Evolutionary conservation across 2,888 invertebrate species (phyloP).

Genomic region (Amaurobius ferox): DNA sequence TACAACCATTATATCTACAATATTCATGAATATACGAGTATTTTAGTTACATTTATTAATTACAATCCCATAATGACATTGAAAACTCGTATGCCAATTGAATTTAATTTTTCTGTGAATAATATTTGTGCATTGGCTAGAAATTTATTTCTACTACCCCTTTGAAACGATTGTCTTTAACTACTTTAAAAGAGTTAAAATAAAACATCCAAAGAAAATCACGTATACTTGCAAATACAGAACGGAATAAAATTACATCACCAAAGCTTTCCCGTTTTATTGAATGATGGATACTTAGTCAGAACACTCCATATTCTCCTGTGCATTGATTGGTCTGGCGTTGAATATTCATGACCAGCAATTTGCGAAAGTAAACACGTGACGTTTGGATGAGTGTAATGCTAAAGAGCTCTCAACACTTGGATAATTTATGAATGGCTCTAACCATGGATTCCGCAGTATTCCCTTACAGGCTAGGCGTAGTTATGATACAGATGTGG

Average conservation of each 20-base stretch:
- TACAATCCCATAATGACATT: no score
- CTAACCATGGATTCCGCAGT: background rate
- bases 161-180: no score
- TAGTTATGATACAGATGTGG: no score
- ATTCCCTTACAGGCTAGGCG: background rate
- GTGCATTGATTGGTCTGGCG: background rate
- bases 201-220: no score
- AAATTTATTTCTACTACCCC: no score
- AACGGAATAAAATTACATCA: background rate
- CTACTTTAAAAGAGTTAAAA: no score
- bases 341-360: conserved; percentile 11
- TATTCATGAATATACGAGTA: no score
- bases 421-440: conserved; percentile 9
- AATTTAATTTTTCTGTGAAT: no score
- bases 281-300: background rate
- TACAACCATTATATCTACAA: no score
- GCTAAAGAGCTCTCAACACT: conserved; percentile 14
- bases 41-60: no score
- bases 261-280: background rate
- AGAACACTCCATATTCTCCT: background rate
- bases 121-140: no score
- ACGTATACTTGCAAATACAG: background rate
- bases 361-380: conserved; percentile 13
- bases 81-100: no score
- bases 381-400: background rate